Evolutionary conservation across 2,888 invertebrate species (phyloP).

Genomic region (Falcaria lacertinaria): DNA sequence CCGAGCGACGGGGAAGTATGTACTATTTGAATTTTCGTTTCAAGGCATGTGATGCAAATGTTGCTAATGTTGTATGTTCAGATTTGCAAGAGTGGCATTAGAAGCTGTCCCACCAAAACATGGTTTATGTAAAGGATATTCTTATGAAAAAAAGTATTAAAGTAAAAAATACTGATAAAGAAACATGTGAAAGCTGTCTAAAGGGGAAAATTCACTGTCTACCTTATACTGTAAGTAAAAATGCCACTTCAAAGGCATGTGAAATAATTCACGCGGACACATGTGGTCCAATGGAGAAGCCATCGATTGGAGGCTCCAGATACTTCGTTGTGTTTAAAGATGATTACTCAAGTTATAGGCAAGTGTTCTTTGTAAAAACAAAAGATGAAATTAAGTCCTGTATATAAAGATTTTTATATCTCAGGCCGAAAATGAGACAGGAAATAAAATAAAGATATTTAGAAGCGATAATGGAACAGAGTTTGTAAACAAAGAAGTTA

Average conservation of each 20-base stretch:
- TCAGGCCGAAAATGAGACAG: no score
- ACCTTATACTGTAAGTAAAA: conserved; percentile 6
- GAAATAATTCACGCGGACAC: conserved; percentile 8
- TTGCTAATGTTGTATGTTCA: not conserved
- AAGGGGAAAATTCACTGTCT: conserved; percentile 13
- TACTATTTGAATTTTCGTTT: conserved; percentile 16
- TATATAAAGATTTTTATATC: no score
- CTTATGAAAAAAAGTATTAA: not conserved
- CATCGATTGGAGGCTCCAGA: conserved; percentile 10
- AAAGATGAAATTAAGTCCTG: no score
- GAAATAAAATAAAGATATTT: no score
- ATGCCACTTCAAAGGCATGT: conserved; percentile 4
- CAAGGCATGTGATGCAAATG: not conserved
- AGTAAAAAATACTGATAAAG: not conserved
- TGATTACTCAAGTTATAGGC: conserved; percentile 10
- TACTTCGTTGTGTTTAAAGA: conserved; percentile 13
- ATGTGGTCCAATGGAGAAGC: conserved; percentile 9
- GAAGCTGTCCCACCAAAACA: conserved; percentile 11
- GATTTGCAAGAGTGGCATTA: conserved; percentile 9
- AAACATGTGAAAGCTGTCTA: not conserved
- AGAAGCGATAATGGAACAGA: no score
- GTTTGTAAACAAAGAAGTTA: no score
- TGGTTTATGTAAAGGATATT: conserved; percentile 3
- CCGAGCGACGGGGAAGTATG: conserved; percentile 12
- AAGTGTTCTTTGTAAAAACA: no score